Base-by-base conservation (phyloP, 1,140 invertebrate species). In the Charaxes varanes region DNA sequence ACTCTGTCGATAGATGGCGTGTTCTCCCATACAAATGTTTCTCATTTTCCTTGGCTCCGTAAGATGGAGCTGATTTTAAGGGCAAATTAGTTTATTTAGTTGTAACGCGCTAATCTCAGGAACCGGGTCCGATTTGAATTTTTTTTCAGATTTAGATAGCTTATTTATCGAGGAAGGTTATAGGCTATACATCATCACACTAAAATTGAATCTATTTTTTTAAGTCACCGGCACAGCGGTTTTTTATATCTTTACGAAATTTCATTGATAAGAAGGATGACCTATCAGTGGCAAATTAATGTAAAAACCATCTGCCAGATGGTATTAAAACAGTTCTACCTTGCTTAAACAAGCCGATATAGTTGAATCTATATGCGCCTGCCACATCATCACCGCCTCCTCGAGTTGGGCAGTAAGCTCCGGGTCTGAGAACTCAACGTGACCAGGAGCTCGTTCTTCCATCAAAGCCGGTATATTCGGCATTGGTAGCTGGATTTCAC, bases 401-500 rank as follows among this genome's bases (percentile, higher is more conserved):
- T 93, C 90, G 5, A 93, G 70, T 33, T 88, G 82, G 8, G 81
- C 52, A 3, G 89, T 67, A 0, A 89, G 53, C 21, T 86, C 83
- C 1, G 83, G 79, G 24, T 90, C 69, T 40, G 83, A 51, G 6
- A 85, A 55, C 7, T 86, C 67, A 3, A 74, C 62, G 7, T 87
- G 77, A 1, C 79, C 79, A 0, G 22, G 7, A 11, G 66, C 69
- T 5, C 85, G 64, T 4, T 87, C 82, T 2, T 87, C 81, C 22
- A 86, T 72, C 1, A 91, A 72, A 36, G 84, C 80, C 2, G 86
- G 84, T 30, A 87, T 85, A 33, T 87, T 86, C 1, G 88, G 87
- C 55, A 91, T 86, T 0, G 87, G 88, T 8, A 92, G 57, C 19
- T 90, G 84, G 12, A 89, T 87, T 33, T 91, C 89, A 27, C 87